Evolutionary conservation across 2,888 invertebrate genomes (phyloP).

Genomic region (Cenopis cana): DNA sequence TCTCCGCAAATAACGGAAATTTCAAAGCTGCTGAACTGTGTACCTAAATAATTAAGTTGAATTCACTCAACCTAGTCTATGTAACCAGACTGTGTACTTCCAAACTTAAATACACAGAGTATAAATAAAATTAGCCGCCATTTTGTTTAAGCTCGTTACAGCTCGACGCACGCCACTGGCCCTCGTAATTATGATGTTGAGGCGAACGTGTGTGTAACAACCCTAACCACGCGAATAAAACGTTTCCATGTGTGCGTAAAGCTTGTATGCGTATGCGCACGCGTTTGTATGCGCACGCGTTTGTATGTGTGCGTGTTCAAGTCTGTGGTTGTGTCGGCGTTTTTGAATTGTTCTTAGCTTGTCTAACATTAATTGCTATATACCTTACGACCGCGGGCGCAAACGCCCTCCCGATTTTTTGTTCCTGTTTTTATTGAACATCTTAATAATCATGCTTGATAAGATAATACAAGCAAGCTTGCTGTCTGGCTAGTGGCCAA

Average conservation of each 20-base stretch:
- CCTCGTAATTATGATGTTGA: constrained; percentile 81
- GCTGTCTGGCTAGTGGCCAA: constrained; percentile 47
- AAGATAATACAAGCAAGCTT: constrained; percentile 50
- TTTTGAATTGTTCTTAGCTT: constrained; percentile 75
- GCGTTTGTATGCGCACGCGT: constrained; percentile 48
- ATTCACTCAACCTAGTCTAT: constrained; percentile 2
- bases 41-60: not conserved
- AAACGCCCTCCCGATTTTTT: constrained; percentile 54
- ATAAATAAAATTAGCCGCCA: constrained; percentile 80
- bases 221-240: constrained; percentile 67
- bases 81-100: constrained; percentile 18
- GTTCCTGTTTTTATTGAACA: constrained; percentile 53
- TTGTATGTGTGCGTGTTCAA: constrained; percentile 50
- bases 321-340: constrained; percentile 73
- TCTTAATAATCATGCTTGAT: constrained; percentile 63
- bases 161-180: constrained; percentile 82
- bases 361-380: constrained; percentile 83
- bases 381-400: constrained; percentile 78
- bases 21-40: not conserved
- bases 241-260: constrained; percentile 52
- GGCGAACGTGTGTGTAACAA: constrained; percentile 58
- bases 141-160: constrained; percentile 84
- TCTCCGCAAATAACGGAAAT: not conserved
- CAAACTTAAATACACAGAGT: constrained; percentile 65
- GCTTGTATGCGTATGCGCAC: constrained; percentile 48